phyloP scores from a whole-genome alignment of 2,888 invertebrate genomes.

The Luffia ferchaultella region DNA sequence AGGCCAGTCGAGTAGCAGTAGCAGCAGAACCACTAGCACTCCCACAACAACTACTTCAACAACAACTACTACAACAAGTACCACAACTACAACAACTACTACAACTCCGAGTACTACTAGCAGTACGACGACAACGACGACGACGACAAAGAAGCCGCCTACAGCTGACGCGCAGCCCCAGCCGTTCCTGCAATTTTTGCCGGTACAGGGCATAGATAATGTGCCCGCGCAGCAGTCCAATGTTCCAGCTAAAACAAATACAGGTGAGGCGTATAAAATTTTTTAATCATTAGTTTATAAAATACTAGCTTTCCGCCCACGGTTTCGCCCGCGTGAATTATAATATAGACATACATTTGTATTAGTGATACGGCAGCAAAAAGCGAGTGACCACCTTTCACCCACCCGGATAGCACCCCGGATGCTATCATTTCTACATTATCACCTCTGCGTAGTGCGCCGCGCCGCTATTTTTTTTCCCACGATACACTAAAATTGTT shows the following conservation, averaged over 20 bases:
- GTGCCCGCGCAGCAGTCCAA: conserved; percentile 5
- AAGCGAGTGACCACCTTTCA: no score
- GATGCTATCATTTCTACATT: no score
- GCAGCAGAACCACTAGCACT: conserved; percentile 10
- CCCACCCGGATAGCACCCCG: no score
- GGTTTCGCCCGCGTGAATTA: no score
- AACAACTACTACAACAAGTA: conserved; percentile 24
- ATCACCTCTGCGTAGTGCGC: no score
- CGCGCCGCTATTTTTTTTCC: no score
- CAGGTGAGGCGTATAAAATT: not conserved
- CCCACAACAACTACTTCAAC: not conserved
- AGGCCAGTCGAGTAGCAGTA: conserved; percentile 25
- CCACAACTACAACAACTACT: conserved; percentile 40
- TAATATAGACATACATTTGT: no score
- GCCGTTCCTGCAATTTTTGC: conserved; percentile 51
- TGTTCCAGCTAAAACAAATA: conserved; percentile 19
- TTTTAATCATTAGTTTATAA: no score
- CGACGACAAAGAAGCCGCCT: conserved; percentile 29
- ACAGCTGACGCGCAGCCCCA: conserved; percentile 27
- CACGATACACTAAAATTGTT: no score
- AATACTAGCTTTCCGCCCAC: no score
- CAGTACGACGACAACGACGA: conserved; percentile 38
- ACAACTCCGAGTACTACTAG: conserved; percentile 49
- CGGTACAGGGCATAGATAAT: conserved; percentile 41
- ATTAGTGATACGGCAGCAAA: no score